Percentiles rank a stretch among this genome's conserved stretches.
These are phyloP conservation scores for Bombyx mandarina DNA, from an alignment of 1,140 invertebrate genomes.

Conservation along the genomic window DNA sequence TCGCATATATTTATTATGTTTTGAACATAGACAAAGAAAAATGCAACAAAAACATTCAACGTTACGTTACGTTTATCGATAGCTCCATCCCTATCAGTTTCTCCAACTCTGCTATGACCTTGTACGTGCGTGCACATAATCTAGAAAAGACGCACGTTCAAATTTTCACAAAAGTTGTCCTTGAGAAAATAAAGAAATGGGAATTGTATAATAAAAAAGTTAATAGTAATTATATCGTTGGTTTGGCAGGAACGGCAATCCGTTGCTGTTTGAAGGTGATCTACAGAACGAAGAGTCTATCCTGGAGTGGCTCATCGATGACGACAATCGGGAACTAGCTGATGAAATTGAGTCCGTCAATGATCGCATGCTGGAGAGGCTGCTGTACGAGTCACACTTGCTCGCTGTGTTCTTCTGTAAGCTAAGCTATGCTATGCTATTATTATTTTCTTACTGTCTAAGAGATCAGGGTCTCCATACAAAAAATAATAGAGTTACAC, in stretches of 20 bases:
- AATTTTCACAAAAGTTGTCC: neutral
- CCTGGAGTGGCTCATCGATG: constrained; percentile 93
- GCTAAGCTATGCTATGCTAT: constrained; percentile 38
- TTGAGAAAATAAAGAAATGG: too few species aligned
- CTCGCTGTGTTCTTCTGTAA: constrained; percentile 94
- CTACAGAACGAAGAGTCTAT: constrained; percentile 92
- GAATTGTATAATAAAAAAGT: too few species aligned
- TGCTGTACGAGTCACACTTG: constrained; percentile 89
- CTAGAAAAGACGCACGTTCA: neutral
- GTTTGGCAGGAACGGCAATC: constrained; percentile 87
- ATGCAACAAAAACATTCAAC: too few species aligned
- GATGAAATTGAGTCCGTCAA: constrained; percentile 96
- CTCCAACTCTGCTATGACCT: too few species aligned
- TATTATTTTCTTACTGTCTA: too few species aligned
- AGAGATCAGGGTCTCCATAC: too few species aligned
- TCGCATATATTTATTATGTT: too few species aligned
- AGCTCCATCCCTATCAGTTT: too few species aligned
- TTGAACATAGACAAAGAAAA: too few species aligned
- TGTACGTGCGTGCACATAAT: neutral
- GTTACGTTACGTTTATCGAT: too few species aligned
- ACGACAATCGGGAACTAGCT: constrained; percentile 92
- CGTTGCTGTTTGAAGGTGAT: constrained; percentile 92
- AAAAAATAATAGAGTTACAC: too few species aligned
- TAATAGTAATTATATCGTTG: too few species aligned
- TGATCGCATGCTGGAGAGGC: constrained; percentile 88